Base-by-base conservation (phyloP, 2,113 vertebrate genomes). In the Dissostichus mawsoni region DNA sequence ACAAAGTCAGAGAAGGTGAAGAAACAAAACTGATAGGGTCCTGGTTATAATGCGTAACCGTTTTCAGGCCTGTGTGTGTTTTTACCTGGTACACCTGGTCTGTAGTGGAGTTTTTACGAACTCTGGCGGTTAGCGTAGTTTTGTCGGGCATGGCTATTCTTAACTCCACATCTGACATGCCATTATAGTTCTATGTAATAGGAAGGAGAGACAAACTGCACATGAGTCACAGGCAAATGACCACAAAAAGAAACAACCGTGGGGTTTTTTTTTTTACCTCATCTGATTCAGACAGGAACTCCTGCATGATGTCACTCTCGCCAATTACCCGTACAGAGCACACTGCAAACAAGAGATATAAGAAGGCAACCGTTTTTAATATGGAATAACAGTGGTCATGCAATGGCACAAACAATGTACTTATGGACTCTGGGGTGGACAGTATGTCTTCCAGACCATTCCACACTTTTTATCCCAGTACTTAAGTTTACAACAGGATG, bases 261-360 rank as follows among this genome's bases (percentile, higher is more conserved):
- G 2, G 2, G 1, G 10, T 0, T 56, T 33, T 66, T 33, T 65
- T 53, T 62, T 59, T 89, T 90, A 99, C 98, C 96, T 99, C 98
- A 4, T 99, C 98, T 0, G 98, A 98, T 84, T 99, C 98, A 0
- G 98, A 99, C 12, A 99, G 92, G 92, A 99, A 99, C 71, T 99
- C 98, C 81, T 99, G 98, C 97, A 99, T 97, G 92, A 99, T 96
- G 88, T 99, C 98, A 18, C 98, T 99, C 93, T 99, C 98, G 18
- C 98, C 98, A 16, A 99, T 98, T 61, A 98, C 96, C 8, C 97
- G 96, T 56, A 99, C 97, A 1, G 98, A 99, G 72, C 98, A 99
- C 12, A 98, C 98, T 99, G 93, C 0, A 67, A n/a, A 72, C 2
- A 14, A 63, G 57, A 75, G 20, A 69, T 12, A 51, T n/a, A 73